phyloP scores from a whole-genome alignment of 2,888 invertebrate species.

The Silvanus unidentatus region DNA sequence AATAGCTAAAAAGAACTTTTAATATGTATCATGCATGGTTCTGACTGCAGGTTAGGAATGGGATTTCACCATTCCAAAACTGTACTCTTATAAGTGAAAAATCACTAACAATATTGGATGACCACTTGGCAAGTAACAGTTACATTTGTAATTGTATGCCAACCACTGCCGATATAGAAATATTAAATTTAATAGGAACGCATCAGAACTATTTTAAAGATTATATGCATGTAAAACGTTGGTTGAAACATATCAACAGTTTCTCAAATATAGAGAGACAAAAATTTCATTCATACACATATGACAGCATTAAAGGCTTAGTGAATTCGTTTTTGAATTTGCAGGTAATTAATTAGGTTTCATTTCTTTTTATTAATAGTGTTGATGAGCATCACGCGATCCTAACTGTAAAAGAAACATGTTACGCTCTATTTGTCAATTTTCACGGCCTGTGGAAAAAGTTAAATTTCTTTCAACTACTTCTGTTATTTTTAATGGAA shows the following conservation, averaged over 20 bases:
- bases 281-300: constrained; percentile 43
- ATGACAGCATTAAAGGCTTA: constrained; percentile 44
- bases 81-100: constrained; percentile 7
- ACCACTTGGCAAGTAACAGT: constrained; percentile 51
- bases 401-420: constrained; percentile 13
- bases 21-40: neutral
- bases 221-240: constrained; percentile 52
- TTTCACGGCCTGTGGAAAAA: constrained; percentile 39
- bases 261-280: constrained; percentile 51
- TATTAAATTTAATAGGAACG: constrained; percentile 32
- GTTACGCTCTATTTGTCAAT: constrained; percentile 31
- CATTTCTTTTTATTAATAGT: constrained; percentile 24
- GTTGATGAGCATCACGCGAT: constrained; percentile 13
- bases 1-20: neutral
- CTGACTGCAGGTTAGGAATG: constrained; percentile 20
- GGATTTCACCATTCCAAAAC: constrained; percentile 13
- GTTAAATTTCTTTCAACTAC: constrained; percentile 25
- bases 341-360: constrained; percentile 33
- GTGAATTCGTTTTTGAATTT: constrained; percentile 26
- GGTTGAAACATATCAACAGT: constrained; percentile 58
- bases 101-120: constrained; percentile 33
- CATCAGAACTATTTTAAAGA: constrained; percentile 40
- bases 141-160: constrained; percentile 55
- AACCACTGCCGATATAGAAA: constrained; percentile 49
- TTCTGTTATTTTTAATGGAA: constrained; percentile 28